Conservation (phyloP, 2,888 invertebrate species). For the Eupithecia insigniata region DNA sequence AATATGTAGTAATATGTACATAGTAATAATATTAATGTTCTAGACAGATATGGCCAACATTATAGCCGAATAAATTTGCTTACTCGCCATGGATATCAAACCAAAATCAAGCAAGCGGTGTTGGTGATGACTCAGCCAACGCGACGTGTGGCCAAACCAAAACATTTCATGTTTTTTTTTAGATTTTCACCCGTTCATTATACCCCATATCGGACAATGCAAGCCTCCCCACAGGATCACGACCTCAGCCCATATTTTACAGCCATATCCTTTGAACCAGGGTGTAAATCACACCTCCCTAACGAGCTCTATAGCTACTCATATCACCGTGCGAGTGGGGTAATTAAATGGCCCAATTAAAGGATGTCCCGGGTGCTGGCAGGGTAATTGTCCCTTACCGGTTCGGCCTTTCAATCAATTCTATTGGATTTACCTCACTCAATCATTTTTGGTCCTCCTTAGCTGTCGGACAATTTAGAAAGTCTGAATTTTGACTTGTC, state of each 20-base stretch:
- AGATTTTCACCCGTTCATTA: background rate
- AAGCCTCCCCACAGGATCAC: constrained; percentile 2
- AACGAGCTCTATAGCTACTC: constrained; percentile 33
- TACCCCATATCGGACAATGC: background rate
- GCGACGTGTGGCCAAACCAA: background rate
- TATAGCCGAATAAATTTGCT: background rate
- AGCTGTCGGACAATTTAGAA: background rate
- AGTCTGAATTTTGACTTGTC: background rate
- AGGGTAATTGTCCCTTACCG: constrained; percentile 1
- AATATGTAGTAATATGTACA: no score
- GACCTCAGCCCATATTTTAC: constrained; percentile 3
- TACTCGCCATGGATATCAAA: background rate
- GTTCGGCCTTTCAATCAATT: constrained; percentile 19
- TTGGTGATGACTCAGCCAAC: background rate
- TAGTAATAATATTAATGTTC: no score
- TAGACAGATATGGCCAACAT: background rate
- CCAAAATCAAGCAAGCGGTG: background rate
- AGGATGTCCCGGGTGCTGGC: background rate
- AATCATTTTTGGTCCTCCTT: background rate
- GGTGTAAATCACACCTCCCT: constrained; percentile 27
- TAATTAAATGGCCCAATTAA: constrained; percentile 44
- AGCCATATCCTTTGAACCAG: constrained; percentile 12
- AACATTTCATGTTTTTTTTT: background rate
- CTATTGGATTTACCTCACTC: constrained; percentile 6
- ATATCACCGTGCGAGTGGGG: constrained; percentile 30